These are phyloP conservation scores for Cryptoprocta ferox DNA, from an alignment of 2,797 vertebrate species.

Conservation along the genomic window DNA sequence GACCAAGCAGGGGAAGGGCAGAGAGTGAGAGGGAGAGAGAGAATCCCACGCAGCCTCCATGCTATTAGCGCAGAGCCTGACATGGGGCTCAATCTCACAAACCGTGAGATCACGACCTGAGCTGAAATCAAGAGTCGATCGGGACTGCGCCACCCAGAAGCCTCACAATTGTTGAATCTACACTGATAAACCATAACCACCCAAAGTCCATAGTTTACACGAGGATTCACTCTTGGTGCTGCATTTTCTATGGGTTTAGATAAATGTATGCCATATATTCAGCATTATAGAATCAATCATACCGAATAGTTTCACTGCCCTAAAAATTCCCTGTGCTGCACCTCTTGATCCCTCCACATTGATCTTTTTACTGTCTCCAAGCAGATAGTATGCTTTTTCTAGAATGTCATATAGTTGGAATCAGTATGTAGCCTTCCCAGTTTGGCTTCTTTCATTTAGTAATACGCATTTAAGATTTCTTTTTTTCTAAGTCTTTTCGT, in stretches of 20 bases:
- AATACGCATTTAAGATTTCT: background rate
- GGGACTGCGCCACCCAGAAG: no score
- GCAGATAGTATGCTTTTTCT: background rate
- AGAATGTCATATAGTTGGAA: background rate
- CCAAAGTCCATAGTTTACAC: background rate
- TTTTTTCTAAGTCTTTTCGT: background rate
- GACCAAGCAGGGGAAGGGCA: no score
- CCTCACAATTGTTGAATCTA: background rate
- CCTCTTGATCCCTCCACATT: background rate
- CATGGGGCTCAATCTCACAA: no score
- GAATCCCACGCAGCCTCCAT: no score
- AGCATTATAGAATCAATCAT: background rate
- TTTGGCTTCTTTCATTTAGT: background rate
- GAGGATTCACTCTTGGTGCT: background rate
- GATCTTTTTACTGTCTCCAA: background rate
- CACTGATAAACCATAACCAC: background rate
- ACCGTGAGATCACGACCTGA: no score
- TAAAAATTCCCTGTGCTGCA: background rate
- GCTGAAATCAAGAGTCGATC: no score
- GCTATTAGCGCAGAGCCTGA: no score
- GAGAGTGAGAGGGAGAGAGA: no score
- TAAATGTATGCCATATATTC: background rate
- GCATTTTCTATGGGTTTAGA: background rate
- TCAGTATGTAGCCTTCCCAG: background rate
- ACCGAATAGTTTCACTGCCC: background rate